These are phyloP conservation scores for Felis chaus DNA, from an alignment of 2,113 vertebrate species.

Conservation along the genomic window DNA sequence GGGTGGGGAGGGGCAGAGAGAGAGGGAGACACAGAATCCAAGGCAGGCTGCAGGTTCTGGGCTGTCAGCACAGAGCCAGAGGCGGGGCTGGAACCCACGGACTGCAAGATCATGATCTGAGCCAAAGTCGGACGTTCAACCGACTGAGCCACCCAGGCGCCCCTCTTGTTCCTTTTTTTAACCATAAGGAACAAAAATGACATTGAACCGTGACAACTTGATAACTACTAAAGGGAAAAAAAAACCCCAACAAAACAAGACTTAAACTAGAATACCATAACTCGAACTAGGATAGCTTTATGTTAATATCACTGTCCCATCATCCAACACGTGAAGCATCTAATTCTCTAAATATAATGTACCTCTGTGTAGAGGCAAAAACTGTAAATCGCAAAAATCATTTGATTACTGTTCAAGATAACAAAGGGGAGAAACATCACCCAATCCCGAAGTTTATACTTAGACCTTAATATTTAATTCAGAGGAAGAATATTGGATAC, in stretches of 20 bases:
- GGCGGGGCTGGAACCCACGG: accelerated
- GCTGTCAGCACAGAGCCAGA: too few relatives aligned
- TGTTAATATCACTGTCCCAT: conserved; percentile 72
- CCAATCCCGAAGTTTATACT: conserved; percentile 23
- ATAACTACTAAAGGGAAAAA: conserved; percentile 56
- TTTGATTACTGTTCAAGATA: conserved; percentile 75
- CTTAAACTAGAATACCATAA: conserved; percentile 65
- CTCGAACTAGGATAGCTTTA: conserved; percentile 73
- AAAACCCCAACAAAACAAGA: neutral
- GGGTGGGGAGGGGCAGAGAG: too few relatives aligned
- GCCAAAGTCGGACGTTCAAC: too few relatives aligned
- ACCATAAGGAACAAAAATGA: conserved; percentile 39
- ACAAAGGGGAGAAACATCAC: conserved; percentile 52
- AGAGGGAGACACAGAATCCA: too few relatives aligned
- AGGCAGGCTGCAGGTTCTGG: too few relatives aligned
- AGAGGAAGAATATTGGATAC: conserved; percentile 25
- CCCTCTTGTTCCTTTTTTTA: conserved; percentile 48
- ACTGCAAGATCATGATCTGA: too few relatives aligned
- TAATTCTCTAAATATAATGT: conserved; percentile 80
- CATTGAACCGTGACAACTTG: conserved; percentile 73
- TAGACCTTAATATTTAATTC: conserved; percentile 59
- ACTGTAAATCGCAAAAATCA: conserved; percentile 78
- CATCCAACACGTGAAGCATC: conserved; percentile 70
- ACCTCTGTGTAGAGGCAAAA: conserved; percentile 74
- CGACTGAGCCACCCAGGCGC: too few relatives aligned